Evolutionary conservation across 37 sponge, comb jelly and placozoan species (phyloP), one percentile per base, ranked within the genome.

Genomic region (Mnemiopsis leidyi): DNA sequence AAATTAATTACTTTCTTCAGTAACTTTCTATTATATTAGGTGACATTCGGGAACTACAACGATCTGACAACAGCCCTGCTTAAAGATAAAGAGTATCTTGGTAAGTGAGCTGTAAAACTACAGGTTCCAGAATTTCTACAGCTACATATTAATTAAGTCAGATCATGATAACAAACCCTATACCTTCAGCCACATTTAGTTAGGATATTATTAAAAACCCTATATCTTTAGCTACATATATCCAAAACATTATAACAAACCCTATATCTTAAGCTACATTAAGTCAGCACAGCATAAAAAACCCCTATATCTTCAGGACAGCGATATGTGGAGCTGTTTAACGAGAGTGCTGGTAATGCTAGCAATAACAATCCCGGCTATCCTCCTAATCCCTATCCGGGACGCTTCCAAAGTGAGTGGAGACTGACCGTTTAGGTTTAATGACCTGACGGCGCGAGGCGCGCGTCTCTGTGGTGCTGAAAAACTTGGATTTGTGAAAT

Each of bases 281-380:
- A n/a, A n/a, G n/a, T n/a, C n/a, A n/a, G n/a, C n/a, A n/a, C n/a
- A n/a, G n/a, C n/a, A n/a, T n/a, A 48, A 13, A 48, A 48, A 48
- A 48, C 13, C 61, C 13, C 61, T 23, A n/a, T n/a, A 71, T 71
- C 61, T n/a, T 39, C 29, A 85, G 90, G 90, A 40, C 33, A 85
- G 20, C 39, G 90, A 32, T 85, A 85, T 37, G 90, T 85, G 9
- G 90, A 85, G 90, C 36, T 85, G 90, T 85, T 85, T 33, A 40
- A 85, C 61, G 90, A 85, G 61, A 85, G 90, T 85, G 23, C 61
- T 39, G 90, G 90, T 28, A 85, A 40, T 39, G 23, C 24, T 1
- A 37, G 90, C 18, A 85, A 39, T 28, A 23, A 21, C 23, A 40
- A 40, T 33, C 33, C 9, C 48, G 73, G 79, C 36, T 77, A 77